Evolutionary conservation across 64 coral and sea anemone genomes (phyloP).

Genomic region (Dendrophyllia cribrosa): DNA sequence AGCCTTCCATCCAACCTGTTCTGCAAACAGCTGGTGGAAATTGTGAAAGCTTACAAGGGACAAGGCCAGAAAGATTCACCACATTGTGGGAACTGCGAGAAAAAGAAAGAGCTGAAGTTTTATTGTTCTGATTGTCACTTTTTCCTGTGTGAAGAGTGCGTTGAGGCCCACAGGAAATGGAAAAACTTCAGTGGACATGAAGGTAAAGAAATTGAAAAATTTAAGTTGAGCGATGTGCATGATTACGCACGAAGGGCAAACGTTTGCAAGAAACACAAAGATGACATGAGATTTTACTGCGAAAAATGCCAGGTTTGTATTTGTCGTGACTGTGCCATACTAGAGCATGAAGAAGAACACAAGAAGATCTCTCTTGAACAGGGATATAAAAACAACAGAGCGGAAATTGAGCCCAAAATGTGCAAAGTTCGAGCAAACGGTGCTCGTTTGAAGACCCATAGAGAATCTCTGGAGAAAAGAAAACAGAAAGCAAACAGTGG

Average conservation of each 20-base stretch:
- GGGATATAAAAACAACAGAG: background rate
- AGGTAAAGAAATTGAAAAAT: background rate
- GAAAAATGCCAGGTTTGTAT: conserved; percentile 14
- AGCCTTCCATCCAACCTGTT: conserved; percentile 57
- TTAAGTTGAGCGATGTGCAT: conserved; percentile 4
- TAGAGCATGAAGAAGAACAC: conserved; percentile 13
- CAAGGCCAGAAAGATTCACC: conserved; percentile 41
- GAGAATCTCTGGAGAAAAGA: background rate
- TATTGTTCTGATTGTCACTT: background rate
- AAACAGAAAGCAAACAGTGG: background rate
- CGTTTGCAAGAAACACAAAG: background rate
- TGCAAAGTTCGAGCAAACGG: background rate
- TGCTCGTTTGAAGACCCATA: background rate
- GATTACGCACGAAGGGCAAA: background rate
- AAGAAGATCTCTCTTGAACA: background rate
- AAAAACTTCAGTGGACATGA: background rate
- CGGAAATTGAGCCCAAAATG: background rate
- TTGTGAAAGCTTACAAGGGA: conserved; percentile 65
- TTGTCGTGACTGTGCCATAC: conserved; percentile 1
- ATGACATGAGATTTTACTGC: background rate
- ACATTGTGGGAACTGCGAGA: conserved; percentile 12
- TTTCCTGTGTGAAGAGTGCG: conserved; percentile 7
- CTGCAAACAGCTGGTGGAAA: conserved; percentile 54
- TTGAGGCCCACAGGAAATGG: background rate
- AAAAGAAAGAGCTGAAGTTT: background rate